Base-by-base conservation (phyloP, 23 tunicate species). In the Trididemnum nubilum region DNA sequence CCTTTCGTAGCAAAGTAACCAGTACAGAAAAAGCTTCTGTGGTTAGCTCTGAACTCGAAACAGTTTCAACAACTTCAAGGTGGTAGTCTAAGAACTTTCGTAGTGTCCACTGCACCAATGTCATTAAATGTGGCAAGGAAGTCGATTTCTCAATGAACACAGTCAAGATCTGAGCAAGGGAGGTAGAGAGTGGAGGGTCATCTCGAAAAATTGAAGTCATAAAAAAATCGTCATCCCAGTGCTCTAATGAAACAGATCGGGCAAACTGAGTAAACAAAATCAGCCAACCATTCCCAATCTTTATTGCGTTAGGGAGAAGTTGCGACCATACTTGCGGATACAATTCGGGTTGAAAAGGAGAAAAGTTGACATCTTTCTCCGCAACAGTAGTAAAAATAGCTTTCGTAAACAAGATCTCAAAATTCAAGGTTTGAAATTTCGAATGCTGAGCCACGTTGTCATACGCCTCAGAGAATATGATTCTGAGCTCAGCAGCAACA, bases 231-330 rank as follows among this genome's bases (percentile, higher is more conserved):
- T 57, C 66, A 9, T 54, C 26, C 81, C 67, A 52, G 7, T 5
- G 28, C 52, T 77, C 67, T 12, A 5, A 5, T 15, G 66, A 29
- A 4, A 25, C 36, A 2, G 9, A 33, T 3, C 1, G 12, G 21
- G 76, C 58, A 66, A 77, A 37, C 27, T 80, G 58, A 9, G 58
- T 1, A 57, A 80, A 35, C 2, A 35, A 5, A 22, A 64, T 5
- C 27, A 63, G 32, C 73, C 84, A 80, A 7, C 84, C 84, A 63
- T 12, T 63, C 22, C 73, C 84, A 64, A 63, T 7, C 12, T 26
- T 63, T 1, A 54, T 9, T 2, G 81, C 9, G 24, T 54, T 52
- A 2, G 23, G 26, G 25, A 77, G 7, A 77, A 77, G 37, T 12
- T 31, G 7, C 5, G 7, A 3, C 33, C 31, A 33, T 12, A 24